Conservation (phyloP, 2,113 vertebrate species). For the Columba livia region DNA sequence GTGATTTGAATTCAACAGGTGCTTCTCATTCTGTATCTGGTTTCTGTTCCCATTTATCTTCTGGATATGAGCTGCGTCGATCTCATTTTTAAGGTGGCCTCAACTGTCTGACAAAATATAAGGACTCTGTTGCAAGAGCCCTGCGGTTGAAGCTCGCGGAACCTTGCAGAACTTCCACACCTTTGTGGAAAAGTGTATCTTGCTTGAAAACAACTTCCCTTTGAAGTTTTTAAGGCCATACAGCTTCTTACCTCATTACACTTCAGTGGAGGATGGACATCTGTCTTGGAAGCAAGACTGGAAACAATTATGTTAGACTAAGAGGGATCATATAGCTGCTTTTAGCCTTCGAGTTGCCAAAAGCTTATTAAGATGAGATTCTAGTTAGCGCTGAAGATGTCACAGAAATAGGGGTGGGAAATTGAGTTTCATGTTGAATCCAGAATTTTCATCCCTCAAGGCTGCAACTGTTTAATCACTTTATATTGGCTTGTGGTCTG, state of each 20-base stretch:
- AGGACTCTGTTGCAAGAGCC: neutral
- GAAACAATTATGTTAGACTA: neutral
- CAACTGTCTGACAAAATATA: neutral
- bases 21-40: neutral
- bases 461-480: neutral
- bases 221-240: neutral
- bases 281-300: neutral
- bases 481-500: neutral
- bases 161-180: neutral
- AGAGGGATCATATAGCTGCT: neutral
- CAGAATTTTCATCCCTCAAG: neutral
- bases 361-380: neutral
- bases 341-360: neutral
- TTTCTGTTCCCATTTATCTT: neutral
- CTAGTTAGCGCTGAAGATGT: neutral
- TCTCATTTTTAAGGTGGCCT: neutral
- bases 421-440: neutral
- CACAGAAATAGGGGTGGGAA: neutral
- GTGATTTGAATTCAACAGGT: neutral
- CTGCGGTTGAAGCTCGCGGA: neutral
- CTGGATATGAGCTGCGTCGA: neutral
- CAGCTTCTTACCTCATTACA: neutral
- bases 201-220: neutral
- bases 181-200: neutral
- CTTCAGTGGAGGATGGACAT: neutral